Evolutionary conservation across 2,113 vertebrate species (phyloP).

Genomic region (Peucedramus taeniatus): DNA sequence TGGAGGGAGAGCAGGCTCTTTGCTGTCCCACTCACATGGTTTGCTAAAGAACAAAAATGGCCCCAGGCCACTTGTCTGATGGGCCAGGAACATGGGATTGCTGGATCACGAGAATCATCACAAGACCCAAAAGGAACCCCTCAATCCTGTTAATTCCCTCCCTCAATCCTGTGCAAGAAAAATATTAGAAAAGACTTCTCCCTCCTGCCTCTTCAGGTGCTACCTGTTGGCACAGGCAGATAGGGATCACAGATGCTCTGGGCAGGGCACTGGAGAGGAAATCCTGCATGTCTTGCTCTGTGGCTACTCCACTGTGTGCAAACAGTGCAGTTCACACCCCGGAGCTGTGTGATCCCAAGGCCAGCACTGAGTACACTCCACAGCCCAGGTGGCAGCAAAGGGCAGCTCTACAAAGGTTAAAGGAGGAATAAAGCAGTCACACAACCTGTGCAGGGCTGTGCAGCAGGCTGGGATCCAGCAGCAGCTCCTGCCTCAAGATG

Average conservation of each 20-base stretch:
- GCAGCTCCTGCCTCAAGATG: not conserved
- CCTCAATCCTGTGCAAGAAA: not conserved
- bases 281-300: not conserved
- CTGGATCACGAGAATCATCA: not conserved
- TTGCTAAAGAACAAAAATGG: not conserved
- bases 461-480: not conserved
- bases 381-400: constrained; percentile 44
- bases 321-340: not conserved
- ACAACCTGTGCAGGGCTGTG: not conserved
- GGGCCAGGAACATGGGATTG: not conserved
- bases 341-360: accelerated
- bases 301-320: not conserved
- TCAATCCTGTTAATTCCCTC: not conserved
- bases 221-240: not conserved
- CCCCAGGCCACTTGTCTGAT: not conserved
- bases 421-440: not conserved
- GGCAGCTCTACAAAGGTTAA: not conserved
- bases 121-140: not conserved
- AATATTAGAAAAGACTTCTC: not conserved
- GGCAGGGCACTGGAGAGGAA: not conserved
- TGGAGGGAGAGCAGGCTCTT: not conserved
- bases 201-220: not conserved
- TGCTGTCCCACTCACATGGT: not conserved
- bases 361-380: not conserved
- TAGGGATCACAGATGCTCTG: not conserved